A percentile compares a stretch with the other conserved stretches of the same genome.
These are phyloP conservation scores for Chelmon rostratus DNA, from an alignment of 2,797 vertebrate species.

Conservation along the genomic window DNA sequence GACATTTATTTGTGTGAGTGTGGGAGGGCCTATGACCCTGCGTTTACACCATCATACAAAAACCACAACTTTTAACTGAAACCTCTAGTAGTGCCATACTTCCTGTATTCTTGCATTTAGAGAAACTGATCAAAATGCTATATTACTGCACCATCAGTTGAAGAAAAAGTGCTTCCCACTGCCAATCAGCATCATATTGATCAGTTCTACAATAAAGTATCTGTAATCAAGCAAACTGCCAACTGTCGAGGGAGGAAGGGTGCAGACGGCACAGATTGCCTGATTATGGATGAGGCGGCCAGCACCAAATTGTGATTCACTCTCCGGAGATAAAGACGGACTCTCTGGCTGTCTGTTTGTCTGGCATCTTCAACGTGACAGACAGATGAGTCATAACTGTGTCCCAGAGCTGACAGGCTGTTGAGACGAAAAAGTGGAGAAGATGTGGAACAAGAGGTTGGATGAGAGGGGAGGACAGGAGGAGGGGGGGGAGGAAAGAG, in stretches of 20 bases:
- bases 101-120: neutral
- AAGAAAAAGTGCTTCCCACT: constrained; percentile 20
- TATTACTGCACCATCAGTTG: constrained; percentile 6
- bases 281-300: constrained; percentile 63
- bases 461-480: constrained; percentile 52
- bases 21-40: neutral
- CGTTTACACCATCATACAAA: neutral
- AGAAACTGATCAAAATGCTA: constrained; percentile 22
- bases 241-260: constrained; percentile 53
- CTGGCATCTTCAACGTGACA: constrained; percentile 77
- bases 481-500: constrained; percentile 14
- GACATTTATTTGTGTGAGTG: constrained; percentile 14
- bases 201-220: constrained; percentile 51
- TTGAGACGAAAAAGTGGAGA: constrained; percentile 60
- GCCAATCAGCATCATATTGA: constrained; percentile 53
- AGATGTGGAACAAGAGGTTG: constrained; percentile 70
- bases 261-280: constrained; percentile 78
- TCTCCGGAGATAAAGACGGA: constrained; percentile 69
- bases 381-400: constrained; percentile 82
- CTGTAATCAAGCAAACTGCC: constrained; percentile 51
- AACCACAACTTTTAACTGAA: neutral
- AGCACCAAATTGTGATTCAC: constrained; percentile 73
- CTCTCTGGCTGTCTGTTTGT: constrained; percentile 75
- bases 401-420: constrained; percentile 75
- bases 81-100: neutral